Evolutionary conservation across 2,113 vertebrate species (phyloP), one percentile per base, ranked within the genome.

Genomic region (Calonectris borealis): DNA sequence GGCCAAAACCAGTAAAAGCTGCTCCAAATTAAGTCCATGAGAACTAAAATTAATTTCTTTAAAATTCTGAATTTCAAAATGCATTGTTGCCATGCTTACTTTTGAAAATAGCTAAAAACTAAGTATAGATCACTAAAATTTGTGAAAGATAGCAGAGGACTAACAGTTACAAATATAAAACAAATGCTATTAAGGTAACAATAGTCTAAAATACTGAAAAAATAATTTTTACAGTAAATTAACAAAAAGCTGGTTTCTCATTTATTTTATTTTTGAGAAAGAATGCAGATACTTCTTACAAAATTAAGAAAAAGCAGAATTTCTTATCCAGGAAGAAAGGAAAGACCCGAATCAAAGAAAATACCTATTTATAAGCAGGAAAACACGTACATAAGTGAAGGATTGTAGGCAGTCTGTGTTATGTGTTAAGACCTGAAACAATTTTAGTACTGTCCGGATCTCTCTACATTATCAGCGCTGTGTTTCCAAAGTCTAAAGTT

Each of bases 401-500:
- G 40, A 49, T 0, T 38, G 26, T 18, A 40, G 54, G 22, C 42
- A 83, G 34, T 6, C 46, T 14, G 3, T 6, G 24, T n/a, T 66
- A 36, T 4, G 3, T 57, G 49, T 64, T 42, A 55, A 70, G 26
- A 78, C 18, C 44, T 91, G 42, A 73, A 75, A 71, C 29, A 42
- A 64, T 68, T 1, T 82, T 31, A 55, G 1, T 72, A 71, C 62
- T 72, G 49, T 75, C 65, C 9, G 4, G 10, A 62, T 78, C 72
- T 20, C 31, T 40, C 91, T 69, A 19, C 16, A 3, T 76, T 54
- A 96, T 79, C 95, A 89, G 48, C 1, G 3, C 27, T 6, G 3
- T 54, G 71, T 81, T 94, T 79, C 83, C 94, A 91, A 95, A 94
- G 91, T 92, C 93, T 89, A 64, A 88, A 92, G 86, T 86, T 88